A percentile compares a stretch with the other conserved stretches of the same genome.
Conservation (phyloP, 2,888 invertebrate species). For the Callosobruchus maculatus region DNA sequence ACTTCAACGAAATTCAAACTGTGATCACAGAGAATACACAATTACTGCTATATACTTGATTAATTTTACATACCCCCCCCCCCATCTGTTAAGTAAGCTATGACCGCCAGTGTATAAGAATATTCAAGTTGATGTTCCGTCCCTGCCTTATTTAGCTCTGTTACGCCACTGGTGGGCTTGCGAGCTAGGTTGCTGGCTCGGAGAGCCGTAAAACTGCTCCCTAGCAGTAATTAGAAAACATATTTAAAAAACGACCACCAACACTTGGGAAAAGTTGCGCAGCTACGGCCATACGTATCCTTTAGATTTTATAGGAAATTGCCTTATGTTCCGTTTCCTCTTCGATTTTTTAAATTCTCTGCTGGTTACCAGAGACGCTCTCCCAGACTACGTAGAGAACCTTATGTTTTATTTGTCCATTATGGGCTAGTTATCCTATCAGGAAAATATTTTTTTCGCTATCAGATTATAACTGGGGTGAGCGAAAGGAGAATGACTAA, state of each 20-base stretch:
- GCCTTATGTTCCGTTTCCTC: slow-evolving; percentile 40
- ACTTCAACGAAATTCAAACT: no score
- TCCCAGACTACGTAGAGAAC: background rate
- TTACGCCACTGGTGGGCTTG: background rate
- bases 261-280: slow-evolving; percentile 34
- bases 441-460: no score
- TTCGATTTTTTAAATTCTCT: slow-evolving; percentile 23
- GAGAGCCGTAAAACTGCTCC: slow-evolving; percentile 25
- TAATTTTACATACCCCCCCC: no score
- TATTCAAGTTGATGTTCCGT: background rate
- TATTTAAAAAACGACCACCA: slow-evolving; percentile 39
- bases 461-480: no score
- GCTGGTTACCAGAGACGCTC: background rate
- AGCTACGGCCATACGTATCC: slow-evolving; percentile 43
- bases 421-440: no score
- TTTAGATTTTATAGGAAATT: slow-evolving; percentile 44
- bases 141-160: background rate
- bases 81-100: no score
- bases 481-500: no score
- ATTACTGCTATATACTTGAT: no score
- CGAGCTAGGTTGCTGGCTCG: slow-evolving; percentile 1
- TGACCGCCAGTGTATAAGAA: no score
- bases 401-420: no score
- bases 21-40: no score
- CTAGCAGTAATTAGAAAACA: slow-evolving; percentile 40